These are phyloP conservation scores for Peromyscus attwateri DNA, from an alignment of 2,797 vertebrate genomes.

Conservation along the genomic window DNA sequence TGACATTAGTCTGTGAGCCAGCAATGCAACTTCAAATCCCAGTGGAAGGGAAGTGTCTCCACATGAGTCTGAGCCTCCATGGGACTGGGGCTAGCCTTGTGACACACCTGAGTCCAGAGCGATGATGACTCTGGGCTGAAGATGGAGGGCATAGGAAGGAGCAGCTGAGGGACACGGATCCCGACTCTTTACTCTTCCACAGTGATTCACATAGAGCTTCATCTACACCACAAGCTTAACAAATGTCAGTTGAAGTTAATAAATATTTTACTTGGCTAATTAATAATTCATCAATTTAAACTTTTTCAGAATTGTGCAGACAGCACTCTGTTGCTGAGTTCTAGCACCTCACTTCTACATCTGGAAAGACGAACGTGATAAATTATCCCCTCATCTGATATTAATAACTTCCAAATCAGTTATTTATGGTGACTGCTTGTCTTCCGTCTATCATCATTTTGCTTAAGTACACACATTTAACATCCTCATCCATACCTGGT, in stretches of 20 bases:
- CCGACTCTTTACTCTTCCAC: neutral
- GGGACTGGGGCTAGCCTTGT: neutral
- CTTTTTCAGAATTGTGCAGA: conserved; percentile 22
- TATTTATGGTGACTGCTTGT: neutral
- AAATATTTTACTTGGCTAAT: conserved; percentile 54
- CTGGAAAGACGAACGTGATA: neutral
- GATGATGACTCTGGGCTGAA: fast-evolving
- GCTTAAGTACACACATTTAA: neutral
- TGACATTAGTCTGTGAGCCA: neutral
- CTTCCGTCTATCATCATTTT: neutral
- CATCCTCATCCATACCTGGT: neutral
- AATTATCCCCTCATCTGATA: conserved; percentile 14
- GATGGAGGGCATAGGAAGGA: neutral
- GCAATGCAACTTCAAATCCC: neutral
- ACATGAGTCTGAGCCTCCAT: neutral
- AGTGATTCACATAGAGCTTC: neutral
- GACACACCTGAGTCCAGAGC: neutral
- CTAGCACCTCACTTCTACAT: neutral
- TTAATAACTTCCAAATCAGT: conserved; percentile 26
- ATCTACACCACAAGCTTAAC: neutral
- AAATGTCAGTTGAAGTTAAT: conserved; percentile 25
- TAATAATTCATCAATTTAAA: conserved; percentile 53
- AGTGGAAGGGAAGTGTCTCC: neutral
- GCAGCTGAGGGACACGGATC: neutral
- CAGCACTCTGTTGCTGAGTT: conserved; percentile 58